Percentiles rank a stretch among this genome's conserved stretches.
Evolutionary conservation across 2,113 vertebrate species (phyloP).

Genomic region (Larimichthys polyactis): DNA sequence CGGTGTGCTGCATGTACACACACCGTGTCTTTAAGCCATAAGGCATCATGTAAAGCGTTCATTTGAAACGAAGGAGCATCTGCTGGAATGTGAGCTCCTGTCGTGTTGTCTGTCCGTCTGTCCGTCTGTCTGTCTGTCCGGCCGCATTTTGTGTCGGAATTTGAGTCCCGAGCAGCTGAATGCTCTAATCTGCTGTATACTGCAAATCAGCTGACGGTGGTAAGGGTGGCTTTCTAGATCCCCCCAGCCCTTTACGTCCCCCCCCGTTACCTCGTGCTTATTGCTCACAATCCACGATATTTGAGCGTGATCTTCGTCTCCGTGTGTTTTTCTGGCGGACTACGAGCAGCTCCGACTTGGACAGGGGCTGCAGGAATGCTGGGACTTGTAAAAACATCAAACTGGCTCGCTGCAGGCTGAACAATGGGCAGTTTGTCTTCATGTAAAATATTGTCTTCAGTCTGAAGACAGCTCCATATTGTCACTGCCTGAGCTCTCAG

Average conservation of each 20-base stretch:
- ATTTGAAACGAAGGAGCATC: not conserved
- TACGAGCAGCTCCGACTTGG: constrained; percentile 40
- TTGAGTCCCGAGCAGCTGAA: constrained; percentile 33
- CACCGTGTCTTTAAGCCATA: not conserved
- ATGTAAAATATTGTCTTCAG: constrained; percentile 33
- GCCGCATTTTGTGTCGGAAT: constrained; percentile 63
- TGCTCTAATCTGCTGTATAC: constrained; percentile 63
- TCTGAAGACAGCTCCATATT: constrained; percentile 13
- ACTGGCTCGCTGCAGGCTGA: constrained; percentile 40
- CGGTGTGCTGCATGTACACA: not conserved
- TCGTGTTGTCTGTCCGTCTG: not conserved
- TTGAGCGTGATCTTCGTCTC: constrained; percentile 19
- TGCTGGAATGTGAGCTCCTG: not conserved
- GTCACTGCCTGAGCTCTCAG: constrained; percentile 12
- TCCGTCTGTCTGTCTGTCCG: too few species aligned
- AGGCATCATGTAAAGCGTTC: not conserved
- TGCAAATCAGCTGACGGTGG: constrained; percentile 71
- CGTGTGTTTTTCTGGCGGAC: constrained; percentile 33
- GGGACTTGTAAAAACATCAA: constrained; percentile 62
- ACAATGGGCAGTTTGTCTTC: constrained; percentile 66
- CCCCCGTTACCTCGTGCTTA: constrained; percentile 43
- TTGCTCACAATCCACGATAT: constrained; percentile 40
- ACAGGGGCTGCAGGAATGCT: constrained; percentile 55
- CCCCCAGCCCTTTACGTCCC: constrained; percentile 9
- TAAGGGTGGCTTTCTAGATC: constrained; percentile 33